Percentiles rank a stretch among this genome's conserved stretches.
phyloP scores from a whole-genome alignment of 1,140 invertebrate species.

The Pogonomyrmex californicus region DNA sequence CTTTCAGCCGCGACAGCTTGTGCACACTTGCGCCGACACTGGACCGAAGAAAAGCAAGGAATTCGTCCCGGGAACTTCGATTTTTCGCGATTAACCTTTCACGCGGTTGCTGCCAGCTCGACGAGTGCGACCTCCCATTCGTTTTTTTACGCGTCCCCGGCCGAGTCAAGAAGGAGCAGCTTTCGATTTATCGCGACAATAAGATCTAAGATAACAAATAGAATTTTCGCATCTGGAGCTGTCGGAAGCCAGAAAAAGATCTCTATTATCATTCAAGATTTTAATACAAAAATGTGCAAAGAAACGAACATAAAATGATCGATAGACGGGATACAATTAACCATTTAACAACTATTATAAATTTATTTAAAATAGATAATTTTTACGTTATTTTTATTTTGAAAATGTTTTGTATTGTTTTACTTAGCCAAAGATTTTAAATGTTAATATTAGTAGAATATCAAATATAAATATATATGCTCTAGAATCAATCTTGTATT shows the following conservation, averaged over 20 bases:
- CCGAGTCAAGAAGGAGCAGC: neutral
- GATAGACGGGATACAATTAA: neutral
- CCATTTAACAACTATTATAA: neutral
- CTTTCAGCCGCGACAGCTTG: conserved; percentile 21
- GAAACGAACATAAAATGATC: neutral
- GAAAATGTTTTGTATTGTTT: neutral
- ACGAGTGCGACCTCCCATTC: conserved; percentile 17
- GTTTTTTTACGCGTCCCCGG: conserved; percentile 1
- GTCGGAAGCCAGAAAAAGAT: neutral
- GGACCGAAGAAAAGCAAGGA: conserved; percentile 13
- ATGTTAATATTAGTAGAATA: neutral
- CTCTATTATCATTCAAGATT: neutral
- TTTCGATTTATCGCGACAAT: neutral
- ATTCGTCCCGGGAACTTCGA: conserved; percentile 1
- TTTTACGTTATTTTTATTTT: conserved; percentile 1
- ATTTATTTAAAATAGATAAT: neutral
- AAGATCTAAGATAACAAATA: conserved; percentile 13
- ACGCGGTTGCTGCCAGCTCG: neutral
- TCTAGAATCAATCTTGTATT: too few species aligned
- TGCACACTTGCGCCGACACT: conserved; percentile 1
- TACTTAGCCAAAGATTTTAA: neutral
- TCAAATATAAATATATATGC: neutral
- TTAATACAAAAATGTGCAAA: conserved; percentile 9
- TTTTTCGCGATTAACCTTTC: conserved; percentile 49
- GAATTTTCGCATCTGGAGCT: neutral